Percentiles rank a stretch among this genome's conserved stretches.
phyloP scores from a whole-genome alignment of 2,888 invertebrate genomes.

The Bimastos eiseni region DNA sequence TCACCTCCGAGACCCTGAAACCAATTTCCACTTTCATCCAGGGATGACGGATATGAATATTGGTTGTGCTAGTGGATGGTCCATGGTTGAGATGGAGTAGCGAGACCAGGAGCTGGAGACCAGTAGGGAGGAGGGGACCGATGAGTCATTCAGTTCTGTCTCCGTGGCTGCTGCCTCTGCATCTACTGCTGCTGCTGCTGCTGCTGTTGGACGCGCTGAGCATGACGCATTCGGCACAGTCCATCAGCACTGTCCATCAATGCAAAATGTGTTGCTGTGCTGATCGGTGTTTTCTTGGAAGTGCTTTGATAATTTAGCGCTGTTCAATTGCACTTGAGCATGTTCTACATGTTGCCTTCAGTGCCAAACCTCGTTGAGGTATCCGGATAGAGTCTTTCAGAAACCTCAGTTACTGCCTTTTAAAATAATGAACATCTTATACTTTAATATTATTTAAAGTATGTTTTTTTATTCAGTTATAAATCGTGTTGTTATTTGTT shows the following conservation, averaged over 20 bases:
- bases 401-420: neutral
- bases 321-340: neutral
- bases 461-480: neutral
- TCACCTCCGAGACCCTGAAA: conserved; percentile 13
- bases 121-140: neutral
- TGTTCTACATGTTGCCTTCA: neutral
- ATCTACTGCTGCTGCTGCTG: neutral
- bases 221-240: neutral
- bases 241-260: neutral
- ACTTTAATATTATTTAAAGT: neutral
- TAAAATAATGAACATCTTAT: neutral
- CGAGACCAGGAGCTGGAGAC: neutral
- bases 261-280: neutral
- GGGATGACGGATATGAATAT: conserved; percentile 13
- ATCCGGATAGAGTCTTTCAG: neutral
- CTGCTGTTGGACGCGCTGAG: neutral
- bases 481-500: neutral
- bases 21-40: conserved; percentile 13
- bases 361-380: neutral
- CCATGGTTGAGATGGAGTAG: neutral
- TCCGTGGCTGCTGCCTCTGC: neutral
- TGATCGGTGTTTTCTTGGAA: neutral
- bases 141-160: neutral
- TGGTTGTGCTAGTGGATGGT: conserved; percentile 13
- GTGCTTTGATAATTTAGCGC: neutral